These are phyloP conservation scores for Octonoba sinensis DNA, from an alignment of 2,888 invertebrate species.

Conservation along the genomic window DNA sequence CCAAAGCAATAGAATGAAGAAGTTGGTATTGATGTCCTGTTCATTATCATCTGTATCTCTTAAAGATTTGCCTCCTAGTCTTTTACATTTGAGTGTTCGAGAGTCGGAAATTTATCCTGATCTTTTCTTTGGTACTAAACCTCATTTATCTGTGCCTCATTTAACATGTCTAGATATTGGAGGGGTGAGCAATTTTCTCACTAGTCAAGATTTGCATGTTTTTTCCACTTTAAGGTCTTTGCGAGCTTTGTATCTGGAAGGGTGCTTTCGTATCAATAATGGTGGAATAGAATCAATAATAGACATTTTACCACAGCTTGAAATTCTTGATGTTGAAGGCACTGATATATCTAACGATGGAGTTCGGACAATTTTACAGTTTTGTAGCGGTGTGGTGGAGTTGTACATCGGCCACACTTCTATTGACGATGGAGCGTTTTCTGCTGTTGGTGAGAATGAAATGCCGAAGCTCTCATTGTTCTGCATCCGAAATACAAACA, in stretches of 20 bases:
- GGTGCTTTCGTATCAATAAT: slow-evolving; percentile 46
- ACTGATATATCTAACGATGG: slow-evolving; percentile 59
- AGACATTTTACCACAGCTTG: slow-evolving; percentile 41
- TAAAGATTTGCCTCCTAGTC: slow-evolving; percentile 27
- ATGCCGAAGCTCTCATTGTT: slow-evolving; percentile 4
- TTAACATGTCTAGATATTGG: slow-evolving; percentile 49
- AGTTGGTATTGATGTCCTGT: slow-evolving; percentile 27
- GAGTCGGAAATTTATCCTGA: slow-evolving; percentile 24
- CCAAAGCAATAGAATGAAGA: slow-evolving; percentile 27
- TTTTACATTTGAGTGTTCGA: slow-evolving; percentile 35
- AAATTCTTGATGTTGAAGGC: slow-evolving; percentile 54
- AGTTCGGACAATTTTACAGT: slow-evolving; percentile 16
- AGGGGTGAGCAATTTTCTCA: slow-evolving; percentile 30
- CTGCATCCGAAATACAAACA: slow-evolving; percentile 28
- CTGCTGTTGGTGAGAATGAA: neutral
- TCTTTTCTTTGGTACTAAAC: slow-evolving; percentile 22
- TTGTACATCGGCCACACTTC: slow-evolving; percentile 37
- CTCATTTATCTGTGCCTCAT: slow-evolving; percentile 11
- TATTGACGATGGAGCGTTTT: slow-evolving; percentile 16
- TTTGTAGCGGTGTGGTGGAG: slow-evolving; percentile 21
- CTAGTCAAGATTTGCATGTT: slow-evolving; percentile 38
- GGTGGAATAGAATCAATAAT: slow-evolving; percentile 49
- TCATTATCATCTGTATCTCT: slow-evolving; percentile 10
- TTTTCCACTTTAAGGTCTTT: slow-evolving; percentile 20
- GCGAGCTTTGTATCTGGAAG: slow-evolving; percentile 31